Conservation (phyloP, 2,797 vertebrate genomes). For the Pygocentrus nattereri region DNA sequence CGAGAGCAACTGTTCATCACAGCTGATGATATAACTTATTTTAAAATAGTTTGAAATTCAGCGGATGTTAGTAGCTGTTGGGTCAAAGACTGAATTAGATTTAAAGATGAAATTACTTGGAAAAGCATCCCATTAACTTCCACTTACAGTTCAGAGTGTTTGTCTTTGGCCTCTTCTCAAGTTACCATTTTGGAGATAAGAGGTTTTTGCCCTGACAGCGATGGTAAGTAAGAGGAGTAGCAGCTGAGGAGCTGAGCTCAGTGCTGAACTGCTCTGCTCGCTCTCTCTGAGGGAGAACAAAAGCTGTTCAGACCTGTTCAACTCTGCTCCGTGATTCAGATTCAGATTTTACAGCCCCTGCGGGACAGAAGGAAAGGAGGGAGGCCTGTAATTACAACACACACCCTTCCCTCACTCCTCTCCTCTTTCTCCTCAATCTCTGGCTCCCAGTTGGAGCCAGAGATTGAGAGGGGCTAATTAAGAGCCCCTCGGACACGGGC, state of each 20-base stretch:
- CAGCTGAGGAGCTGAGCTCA: constrained; percentile 20
- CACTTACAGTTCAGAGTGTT: too few relatives aligned
- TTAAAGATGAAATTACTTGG: too few relatives aligned
- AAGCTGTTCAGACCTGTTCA: constrained; percentile 43
- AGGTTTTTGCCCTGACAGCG: too few relatives aligned
- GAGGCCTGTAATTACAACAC: constrained; percentile 60
- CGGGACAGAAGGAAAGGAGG: constrained; percentile 48
- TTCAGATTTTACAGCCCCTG: constrained; percentile 33
- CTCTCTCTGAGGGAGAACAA: constrained; percentile 22
- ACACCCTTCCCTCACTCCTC: constrained; percentile 24
- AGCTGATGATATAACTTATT: too few relatives aligned
- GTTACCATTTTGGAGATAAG: too few relatives aligned
- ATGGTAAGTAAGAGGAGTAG: too few relatives aligned
- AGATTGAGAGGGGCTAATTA: constrained; percentile 69
- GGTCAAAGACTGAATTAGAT: too few relatives aligned
- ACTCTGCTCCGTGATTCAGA: constrained; percentile 42
- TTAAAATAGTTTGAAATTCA: too few relatives aligned
- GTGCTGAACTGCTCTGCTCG: constrained; percentile 9
- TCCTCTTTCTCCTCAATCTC: constrained; percentile 30
- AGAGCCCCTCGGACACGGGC: constrained; percentile 79
- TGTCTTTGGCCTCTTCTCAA: too few relatives aligned
- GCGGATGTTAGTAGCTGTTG: too few relatives aligned
- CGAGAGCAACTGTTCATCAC: too few relatives aligned
- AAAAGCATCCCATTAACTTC: too few relatives aligned
- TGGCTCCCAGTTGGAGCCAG: constrained; percentile 48